Base-by-base conservation (phyloP, 1,140 invertebrate genomes). In the Ceratina japonica region DNA sequence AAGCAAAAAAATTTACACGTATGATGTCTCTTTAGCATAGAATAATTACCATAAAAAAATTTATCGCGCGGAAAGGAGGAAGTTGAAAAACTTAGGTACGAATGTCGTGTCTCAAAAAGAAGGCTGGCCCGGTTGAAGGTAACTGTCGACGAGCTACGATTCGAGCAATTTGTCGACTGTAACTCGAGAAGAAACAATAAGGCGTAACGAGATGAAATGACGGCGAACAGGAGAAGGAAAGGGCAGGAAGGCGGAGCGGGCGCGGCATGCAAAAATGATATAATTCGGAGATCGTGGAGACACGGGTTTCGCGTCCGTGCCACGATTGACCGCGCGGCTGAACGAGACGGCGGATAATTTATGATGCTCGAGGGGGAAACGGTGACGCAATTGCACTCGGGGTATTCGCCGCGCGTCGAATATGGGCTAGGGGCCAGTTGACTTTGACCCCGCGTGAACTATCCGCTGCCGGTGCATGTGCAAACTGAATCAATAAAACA, bases 401-500 rank as follows among this genome's bases (percentile, higher is more conserved):
- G 58, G 10, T 51, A 79, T 79, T 70, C 56, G 49, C 62, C 56
- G 72, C 37, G 27, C n/a, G 63, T 37, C 69, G 71, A 79, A 79
- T 82, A 79, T 56, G 72, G 76, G 71, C 51, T 76, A 65, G 63
- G 44, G 54, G 75, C 75, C 62, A 80, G 75, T 87, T 86, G 84
- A 86, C 81, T 86, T 86, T 87, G 86, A 86, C 79, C 84, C 74
- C 66, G 44, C 76, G 56, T 78, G 81, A 83, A 87, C 75, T 70
- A 20, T 31, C 62, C 27, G 24, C 59, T 63, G 27, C 37, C 27
- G 52, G 10, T 63, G 61, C 59, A 72, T 59, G 61, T 44, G 10
- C 37, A 7, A 10, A 10, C 5, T 44, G 5, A 10, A 44, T 44
- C 37, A 10, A 7, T 44, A 44, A 10, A 44, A 44, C 5, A 44